These are phyloP conservation scores for Pheucticus melanocephalus DNA, from an alignment of 2,113 vertebrate species.

Conservation along the genomic window DNA sequence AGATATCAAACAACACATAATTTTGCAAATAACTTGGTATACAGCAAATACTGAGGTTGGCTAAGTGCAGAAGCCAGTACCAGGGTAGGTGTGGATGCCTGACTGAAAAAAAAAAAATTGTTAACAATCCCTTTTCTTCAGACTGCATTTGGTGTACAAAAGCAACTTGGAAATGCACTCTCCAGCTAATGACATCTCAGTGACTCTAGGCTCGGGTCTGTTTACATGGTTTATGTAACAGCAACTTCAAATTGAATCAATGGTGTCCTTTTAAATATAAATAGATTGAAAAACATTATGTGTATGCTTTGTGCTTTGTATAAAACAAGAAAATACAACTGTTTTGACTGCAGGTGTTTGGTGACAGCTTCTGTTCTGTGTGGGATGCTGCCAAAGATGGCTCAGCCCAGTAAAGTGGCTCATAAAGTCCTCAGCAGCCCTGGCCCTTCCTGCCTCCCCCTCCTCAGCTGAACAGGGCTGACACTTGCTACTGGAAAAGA, in stretches of 20 bases:
- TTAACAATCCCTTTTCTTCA: background rate
- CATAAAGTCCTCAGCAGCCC: background rate
- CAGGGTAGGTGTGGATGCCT: background rate
- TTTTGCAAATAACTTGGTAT: background rate
- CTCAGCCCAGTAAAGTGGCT: background rate
- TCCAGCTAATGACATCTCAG: background rate
- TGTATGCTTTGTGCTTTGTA: conserved; percentile 88
- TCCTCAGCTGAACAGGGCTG: background rate
- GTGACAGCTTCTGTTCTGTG: background rate
- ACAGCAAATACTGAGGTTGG: background rate
- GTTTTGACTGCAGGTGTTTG: background rate
- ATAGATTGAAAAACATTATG: conserved; percentile 67
- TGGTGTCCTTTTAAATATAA: conserved; percentile 74
- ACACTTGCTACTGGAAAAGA: background rate
- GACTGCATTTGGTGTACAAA: background rate
- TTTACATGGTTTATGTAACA: conserved; percentile 68
- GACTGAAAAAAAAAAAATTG: background rate
- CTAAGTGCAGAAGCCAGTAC: background rate
- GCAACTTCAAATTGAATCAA: background rate
- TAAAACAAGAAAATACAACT: conserved; percentile 68
- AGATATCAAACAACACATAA: too few species aligned
- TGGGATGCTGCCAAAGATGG: background rate
- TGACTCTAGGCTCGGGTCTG: conserved; percentile 31
- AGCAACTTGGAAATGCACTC: background rate
- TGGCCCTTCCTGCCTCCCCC: background rate